These are phyloP conservation scores for Drosophila sordidula DNA, from an alignment of 2,888 invertebrate genomes.

Conservation along the genomic window DNA sequence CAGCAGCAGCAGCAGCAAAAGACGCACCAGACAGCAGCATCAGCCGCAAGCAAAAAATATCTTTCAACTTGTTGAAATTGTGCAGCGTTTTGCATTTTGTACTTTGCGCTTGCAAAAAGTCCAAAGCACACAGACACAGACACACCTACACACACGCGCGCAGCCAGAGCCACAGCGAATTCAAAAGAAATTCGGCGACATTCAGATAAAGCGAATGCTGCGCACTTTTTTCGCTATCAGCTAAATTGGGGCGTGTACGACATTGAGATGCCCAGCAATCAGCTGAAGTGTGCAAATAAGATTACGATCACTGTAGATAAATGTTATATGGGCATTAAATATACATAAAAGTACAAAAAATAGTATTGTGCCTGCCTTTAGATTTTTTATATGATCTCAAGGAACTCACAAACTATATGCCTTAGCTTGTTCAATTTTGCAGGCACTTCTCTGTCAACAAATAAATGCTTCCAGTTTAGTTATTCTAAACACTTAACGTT, in stretches of 20 bases:
- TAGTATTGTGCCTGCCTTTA: conserved; percentile 1
- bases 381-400: background rate
- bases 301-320: conserved; percentile 25
- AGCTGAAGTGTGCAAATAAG: conserved; percentile 17
- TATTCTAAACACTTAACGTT: conserved; percentile 4
- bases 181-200: conserved; percentile 62
- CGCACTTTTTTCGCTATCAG: conserved; percentile 68
- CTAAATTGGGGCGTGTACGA: conserved; percentile 34
- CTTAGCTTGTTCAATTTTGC: conserved; percentile 2
- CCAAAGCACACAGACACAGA: conserved; percentile 22
- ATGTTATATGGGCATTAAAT: conserved; percentile 8
- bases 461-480: conserved; percentile 1
- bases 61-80: conserved; percentile 59
- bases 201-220: conserved; percentile 69
- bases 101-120: conserved; percentile 38
- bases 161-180: conserved; percentile 11
- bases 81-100: conserved; percentile 60
- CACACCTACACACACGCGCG: conserved; percentile 11
- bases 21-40: conserved; percentile 42
- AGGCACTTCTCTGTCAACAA: background rate
- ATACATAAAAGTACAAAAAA: conserved; percentile 3
- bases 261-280: conserved; percentile 37
- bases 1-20: conserved; percentile 24
- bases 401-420: background rate
- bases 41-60: conserved; percentile 36